A percentile compares a stretch with the other conserved stretches of the same genome.
Conservation (phyloP, 2,797 vertebrate species). For the Euthynnus affinis region DNA sequence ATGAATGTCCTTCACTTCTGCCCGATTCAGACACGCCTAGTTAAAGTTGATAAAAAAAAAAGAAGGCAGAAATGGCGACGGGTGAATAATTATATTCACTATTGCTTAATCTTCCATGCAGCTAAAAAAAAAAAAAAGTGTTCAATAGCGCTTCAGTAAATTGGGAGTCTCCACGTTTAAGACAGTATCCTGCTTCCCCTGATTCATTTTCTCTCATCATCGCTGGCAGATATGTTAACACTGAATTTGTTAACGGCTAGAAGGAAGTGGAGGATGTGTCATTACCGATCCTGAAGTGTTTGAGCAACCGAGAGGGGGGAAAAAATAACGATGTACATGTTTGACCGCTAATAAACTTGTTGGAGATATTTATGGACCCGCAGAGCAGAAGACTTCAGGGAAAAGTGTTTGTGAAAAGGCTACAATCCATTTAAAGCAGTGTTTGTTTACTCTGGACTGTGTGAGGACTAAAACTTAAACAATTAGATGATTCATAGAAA, state of each 20-base stretch:
- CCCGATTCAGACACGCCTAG: not conserved
- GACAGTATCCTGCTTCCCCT: not conserved
- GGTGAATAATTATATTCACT: not conserved
- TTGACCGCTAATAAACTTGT: not conserved
- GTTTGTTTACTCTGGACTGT: not conserved
- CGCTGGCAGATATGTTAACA: conserved; percentile 12
- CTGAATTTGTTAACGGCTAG: conserved; percentile 7
- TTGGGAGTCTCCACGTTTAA: not conserved
- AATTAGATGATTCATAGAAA: not conserved
- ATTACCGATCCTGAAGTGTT: conserved; percentile 3
- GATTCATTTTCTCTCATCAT: not conserved
- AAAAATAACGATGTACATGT: not conserved
- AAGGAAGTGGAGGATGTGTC: not conserved
- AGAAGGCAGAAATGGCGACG: not conserved
- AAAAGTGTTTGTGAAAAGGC: not conserved
- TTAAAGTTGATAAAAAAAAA: not conserved
- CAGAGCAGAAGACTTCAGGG: too few species aligned
- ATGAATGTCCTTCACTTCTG: not conserved
- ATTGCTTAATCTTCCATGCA: not conserved
- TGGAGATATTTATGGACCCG: not conserved
- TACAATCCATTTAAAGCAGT: not conserved
- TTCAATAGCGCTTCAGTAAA: conserved; percentile 5
- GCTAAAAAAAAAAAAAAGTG: not conserved
- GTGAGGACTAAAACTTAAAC: not conserved
- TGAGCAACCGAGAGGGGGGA: not conserved